Evolutionary conservation across 2,888 invertebrate species (phyloP).

Genomic region (Apotomis betuletana): DNA sequence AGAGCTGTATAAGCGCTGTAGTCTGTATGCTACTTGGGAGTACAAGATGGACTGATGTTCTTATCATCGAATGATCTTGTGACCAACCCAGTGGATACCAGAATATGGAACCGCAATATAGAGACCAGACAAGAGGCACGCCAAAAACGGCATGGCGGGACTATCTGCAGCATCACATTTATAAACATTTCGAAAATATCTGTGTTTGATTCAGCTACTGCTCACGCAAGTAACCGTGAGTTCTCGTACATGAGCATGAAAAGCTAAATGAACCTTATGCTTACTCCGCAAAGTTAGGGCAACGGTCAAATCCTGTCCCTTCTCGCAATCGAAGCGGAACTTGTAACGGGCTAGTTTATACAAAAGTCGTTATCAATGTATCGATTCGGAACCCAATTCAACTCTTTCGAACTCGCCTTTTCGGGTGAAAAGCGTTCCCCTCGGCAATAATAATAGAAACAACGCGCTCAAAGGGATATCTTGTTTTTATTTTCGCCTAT

Average conservation of each 20-base stretch:
- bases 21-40: no score
- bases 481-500: constrained; percentile 42
- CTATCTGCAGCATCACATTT: no score
- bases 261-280: neutral
- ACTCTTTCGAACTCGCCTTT: constrained; percentile 14
- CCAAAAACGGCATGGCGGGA: no score
- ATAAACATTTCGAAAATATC: no score
- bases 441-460: constrained; percentile 39
- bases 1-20: no score
- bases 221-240: no score
- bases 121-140: no score
- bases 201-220: no score
- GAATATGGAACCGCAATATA: no score
- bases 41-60: no score
- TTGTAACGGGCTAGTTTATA: neutral
- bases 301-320: neutral
- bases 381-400: constrained; percentile 24
- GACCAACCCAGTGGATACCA: no score
- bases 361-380: constrained; percentile 17
- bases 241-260: neutral
- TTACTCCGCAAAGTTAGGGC: neutral
- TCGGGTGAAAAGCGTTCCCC: constrained; percentile 9
- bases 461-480: constrained; percentile 52
- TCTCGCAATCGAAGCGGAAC: neutral
- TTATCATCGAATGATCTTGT: no score